Evolutionary conservation across 2,113 vertebrate species (phyloP).

Genomic region (Martes martes): DNA sequence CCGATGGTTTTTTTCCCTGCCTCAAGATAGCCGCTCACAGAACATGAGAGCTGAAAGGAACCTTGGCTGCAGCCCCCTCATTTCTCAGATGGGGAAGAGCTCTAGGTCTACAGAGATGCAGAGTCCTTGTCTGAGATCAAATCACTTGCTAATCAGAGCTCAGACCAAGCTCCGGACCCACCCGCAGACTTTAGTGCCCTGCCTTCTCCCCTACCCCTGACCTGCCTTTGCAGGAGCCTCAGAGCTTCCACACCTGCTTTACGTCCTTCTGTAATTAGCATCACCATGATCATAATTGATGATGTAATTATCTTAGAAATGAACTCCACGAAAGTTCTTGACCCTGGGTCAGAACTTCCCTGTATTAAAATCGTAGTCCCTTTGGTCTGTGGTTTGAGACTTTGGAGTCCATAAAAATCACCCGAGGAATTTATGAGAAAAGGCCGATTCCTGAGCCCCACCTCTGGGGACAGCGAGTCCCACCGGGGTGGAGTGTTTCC

Average conservation of each 20-base stretch:
- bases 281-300: slow-evolving; percentile 31
- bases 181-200: rapidly evolving
- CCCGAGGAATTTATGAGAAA: neutral
- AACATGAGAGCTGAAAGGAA: neutral
- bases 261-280: slow-evolving; percentile 5
- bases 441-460: neutral
- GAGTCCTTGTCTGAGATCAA: neutral
- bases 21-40: neutral
- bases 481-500: neutral
- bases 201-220: rapidly evolving
- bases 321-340: neutral
- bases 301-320: slow-evolving; percentile 46
- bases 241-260: neutral
- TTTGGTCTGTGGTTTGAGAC: neutral
- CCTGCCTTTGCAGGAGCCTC: neutral
- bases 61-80: neutral
- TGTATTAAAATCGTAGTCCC: neutral
- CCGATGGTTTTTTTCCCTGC: neutral
- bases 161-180: rapidly evolving
- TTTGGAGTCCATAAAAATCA: neutral
- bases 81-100: neutral
- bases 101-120: neutral
- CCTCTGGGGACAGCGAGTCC: neutral
- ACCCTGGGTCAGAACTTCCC: neutral
- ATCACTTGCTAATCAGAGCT: neutral